These are phyloP conservation scores for Pelmatolapia mariae DNA, from an alignment of 2,113 vertebrate genomes.

Conservation along the genomic window DNA sequence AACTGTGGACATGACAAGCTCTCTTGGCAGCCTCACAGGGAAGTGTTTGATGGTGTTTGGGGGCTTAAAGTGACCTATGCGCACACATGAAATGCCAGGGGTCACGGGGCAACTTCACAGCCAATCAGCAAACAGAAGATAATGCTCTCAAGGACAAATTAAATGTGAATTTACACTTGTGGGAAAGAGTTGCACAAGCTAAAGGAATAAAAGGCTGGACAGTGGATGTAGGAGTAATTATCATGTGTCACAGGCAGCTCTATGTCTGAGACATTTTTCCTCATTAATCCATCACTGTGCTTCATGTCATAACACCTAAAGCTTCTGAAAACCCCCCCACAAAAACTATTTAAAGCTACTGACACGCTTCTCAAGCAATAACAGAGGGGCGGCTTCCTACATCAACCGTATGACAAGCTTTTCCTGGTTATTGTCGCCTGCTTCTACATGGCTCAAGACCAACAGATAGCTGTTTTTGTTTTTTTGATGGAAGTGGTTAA, in stretches of 20 bases:
- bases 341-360: slow-evolving; percentile 16
- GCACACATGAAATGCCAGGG: background rate
- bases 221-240: background rate
- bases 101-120: slow-evolving; percentile 10
- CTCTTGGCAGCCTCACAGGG: slow-evolving; percentile 8
- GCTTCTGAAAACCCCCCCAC: background rate
- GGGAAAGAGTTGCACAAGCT: background rate
- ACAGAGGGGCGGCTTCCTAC: background rate
- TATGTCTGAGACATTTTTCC: background rate
- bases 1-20: slow-evolving; percentile 22
- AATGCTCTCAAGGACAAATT: background rate
- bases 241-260: background rate
- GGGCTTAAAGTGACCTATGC: background rate
- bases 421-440: background rate
- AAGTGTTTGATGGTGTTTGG: background rate
- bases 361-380: slow-evolving; percentile 5
- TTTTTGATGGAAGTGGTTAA: slow-evolving; percentile 23
- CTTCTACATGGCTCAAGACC: background rate
- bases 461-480: background rate
- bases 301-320: slow-evolving; percentile 20
- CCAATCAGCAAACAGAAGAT: background rate
- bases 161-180: slow-evolving; percentile 6
- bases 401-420: background rate
- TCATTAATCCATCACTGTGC: slow-evolving; percentile 29
- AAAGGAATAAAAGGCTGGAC: background rate